Evolutionary conservation across 2,888 invertebrate species (phyloP), one percentile per base, ranked within the genome.

Genomic region (Eupithecia dodoneata): DNA sequence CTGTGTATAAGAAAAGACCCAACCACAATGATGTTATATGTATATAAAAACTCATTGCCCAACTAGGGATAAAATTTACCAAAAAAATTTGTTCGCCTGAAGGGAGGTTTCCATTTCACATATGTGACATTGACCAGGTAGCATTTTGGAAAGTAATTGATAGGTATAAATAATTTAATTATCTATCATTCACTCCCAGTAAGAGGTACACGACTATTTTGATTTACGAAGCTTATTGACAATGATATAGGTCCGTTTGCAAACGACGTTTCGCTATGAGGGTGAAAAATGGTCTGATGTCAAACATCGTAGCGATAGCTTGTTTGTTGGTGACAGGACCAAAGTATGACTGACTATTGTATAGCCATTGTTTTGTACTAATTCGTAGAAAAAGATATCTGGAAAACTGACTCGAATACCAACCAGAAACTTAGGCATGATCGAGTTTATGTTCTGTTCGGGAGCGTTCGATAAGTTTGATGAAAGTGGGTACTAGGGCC

Each of bases 191-290:
- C 65, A 66, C 30, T 63, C 18, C 55, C 74, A 70, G 47, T 47
- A 45, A 18, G 42, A 55, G 55, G 55, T 9, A 44, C 55, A 72
- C 67, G 66, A 75, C 71, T 30, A 74, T 85, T 89, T 90, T 90
- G 90, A 92, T 90, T 90, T 90, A 91, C 88, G 89, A 87, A 88
- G 83, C 86, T 89, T 91, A 91, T 91, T 92, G 92, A 92, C 91
- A 93, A 91, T 93, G 93, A 94, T 88, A 91, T 89, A 93, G 93
- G 93, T 93, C 88, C 71, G 85, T 85, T 88, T 91, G 93, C 85
- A 85, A 84, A 88, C 90, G 93, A 93, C 93, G 87, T 91, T 90
- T 92, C 90, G 91, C 91, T 91, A 91, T 90, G 85, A 83, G 85
- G 86, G 86, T 91, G 91, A 92, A 92, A 92, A 91, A 93, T 92